Evolutionary conservation across 2,888 invertebrate genomes (phyloP).

Genomic region (Zootermopsis nevadensis): DNA sequence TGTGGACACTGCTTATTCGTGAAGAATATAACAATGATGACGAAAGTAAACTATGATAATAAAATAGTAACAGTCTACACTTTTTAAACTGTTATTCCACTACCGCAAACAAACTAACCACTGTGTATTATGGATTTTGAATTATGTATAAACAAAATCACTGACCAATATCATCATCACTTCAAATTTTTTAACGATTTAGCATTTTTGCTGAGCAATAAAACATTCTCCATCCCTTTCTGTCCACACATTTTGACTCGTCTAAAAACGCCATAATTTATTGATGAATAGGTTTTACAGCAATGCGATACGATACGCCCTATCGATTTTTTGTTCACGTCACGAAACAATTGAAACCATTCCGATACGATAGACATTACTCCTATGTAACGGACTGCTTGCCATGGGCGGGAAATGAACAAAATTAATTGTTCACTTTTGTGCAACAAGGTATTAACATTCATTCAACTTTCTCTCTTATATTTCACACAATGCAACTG

Average conservation of each 20-base stretch:
- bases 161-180: conserved; percentile 37
- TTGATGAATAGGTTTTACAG: conserved; percentile 43
- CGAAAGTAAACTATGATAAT: too few species aligned
- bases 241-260: conserved; percentile 19
- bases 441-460: too few species aligned
- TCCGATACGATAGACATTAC: conserved; percentile 43
- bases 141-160: conserved; percentile 33
- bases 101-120: not conserved
- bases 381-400: conserved; percentile 23
- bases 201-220: conserved; percentile 42
- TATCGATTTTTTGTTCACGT: conserved; percentile 48
- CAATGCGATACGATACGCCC: conserved; percentile 45
- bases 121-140: conserved; percentile 23
- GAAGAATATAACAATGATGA: too few species aligned
- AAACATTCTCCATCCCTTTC: conserved; percentile 9
- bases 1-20: too few species aligned
- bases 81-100: not conserved
- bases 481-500: too few species aligned
- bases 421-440: not conserved
- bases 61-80: not conserved
- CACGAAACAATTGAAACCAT: conserved; percentile 48
- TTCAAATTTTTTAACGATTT: conserved; percentile 41
- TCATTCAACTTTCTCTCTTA: too few species aligned
- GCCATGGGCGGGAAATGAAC: not conserved
- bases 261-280: conserved; percentile 47